Evolutionary conservation across 2,797 vertebrate species (phyloP), one percentile per base, ranked within the genome.

Genomic region (Artibeus lituratus): DNA sequence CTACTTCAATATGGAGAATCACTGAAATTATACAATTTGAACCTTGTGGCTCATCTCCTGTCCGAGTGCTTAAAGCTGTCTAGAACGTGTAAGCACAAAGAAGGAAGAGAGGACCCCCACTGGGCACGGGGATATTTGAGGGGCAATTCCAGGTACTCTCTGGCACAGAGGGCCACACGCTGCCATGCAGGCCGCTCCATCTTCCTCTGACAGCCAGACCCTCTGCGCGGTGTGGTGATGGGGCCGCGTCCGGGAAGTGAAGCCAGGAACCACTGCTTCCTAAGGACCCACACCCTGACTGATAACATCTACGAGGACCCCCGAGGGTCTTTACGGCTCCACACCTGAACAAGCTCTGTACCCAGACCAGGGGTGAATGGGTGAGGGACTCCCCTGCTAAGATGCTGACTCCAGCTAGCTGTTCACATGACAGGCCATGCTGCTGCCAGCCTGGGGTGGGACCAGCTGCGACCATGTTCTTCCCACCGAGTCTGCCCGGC

Each of bases 341-440:
- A 3, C 7, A 37, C 32, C 37, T 3, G 47, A 9, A 57, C 10
- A 49, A 44, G 12, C 35, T 18, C 18, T 21, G 9, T n/a, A 26
- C 21, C n/a, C 44, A 15, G 18, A 51, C 44, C 49, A 57, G 32
- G 49, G 32, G 11, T 11, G 10, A 29, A 37, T 14, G 49, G 8
- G 22, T n/a, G 42, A 74, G 8, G n/a, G 0, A 5, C 1, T n/a
- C 86, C 37, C 22, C 29, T 80, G 32, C n/a, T n/a, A 10, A 91
- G n/a, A 72, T 6, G 7, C 32, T 7, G 14, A 29, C 15, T 1
- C 44, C 7, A n/a, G 16, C 51, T 29, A 72, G 49, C 10, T 2
- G 26, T 9, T 53, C 26, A 19, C 12, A 21, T 29, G 24, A 22
- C 11, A 44, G 0, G 4, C 14, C 21, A 10, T 0, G 21, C 57